Evolutionary conservation across 2,888 invertebrate species (phyloP).

Genomic region (Bugulina stolonifera): DNA sequence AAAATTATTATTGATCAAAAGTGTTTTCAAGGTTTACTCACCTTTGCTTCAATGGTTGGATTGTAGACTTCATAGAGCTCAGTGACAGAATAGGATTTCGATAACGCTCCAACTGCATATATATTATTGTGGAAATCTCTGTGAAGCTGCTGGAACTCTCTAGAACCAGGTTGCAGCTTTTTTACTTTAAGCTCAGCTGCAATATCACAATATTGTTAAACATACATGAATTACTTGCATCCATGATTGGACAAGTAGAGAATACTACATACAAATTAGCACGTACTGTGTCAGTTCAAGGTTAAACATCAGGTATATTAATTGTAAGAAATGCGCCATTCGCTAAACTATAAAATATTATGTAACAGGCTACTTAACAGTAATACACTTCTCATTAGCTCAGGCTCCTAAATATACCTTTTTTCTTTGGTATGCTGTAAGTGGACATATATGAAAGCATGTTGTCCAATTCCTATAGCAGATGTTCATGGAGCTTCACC

Average conservation of each 20-base stretch:
- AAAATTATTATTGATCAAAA: too few species aligned
- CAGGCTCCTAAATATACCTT: background rate
- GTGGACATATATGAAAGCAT: constrained; percentile 19
- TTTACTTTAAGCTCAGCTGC: background rate
- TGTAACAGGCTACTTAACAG: too few species aligned
- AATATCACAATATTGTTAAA: background rate
- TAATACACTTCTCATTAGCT: too few species aligned
- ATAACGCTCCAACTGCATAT: background rate
- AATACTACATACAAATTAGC: background rate
- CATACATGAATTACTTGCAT: too few species aligned
- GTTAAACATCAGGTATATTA: too few species aligned
- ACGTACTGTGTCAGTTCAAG: too few species aligned
- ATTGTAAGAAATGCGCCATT: too few species aligned
- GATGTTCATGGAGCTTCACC: too few species aligned
- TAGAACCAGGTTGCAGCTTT: background rate
- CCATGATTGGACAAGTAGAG: background rate
- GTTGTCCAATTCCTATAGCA: too few species aligned
- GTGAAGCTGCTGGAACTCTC: constrained; percentile 8
- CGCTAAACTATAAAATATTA: too few species aligned
- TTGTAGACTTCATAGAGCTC: constrained; percentile 10
- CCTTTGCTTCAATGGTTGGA: background rate
- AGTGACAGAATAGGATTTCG: constrained; percentile 10
- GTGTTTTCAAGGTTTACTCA: too few species aligned
- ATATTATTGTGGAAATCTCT: background rate
- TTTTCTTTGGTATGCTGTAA: constrained; percentile 18